These are phyloP conservation scores for Cryptotermes secundus DNA, from an alignment of 1,140 invertebrate species.

Conservation along the genomic window DNA sequence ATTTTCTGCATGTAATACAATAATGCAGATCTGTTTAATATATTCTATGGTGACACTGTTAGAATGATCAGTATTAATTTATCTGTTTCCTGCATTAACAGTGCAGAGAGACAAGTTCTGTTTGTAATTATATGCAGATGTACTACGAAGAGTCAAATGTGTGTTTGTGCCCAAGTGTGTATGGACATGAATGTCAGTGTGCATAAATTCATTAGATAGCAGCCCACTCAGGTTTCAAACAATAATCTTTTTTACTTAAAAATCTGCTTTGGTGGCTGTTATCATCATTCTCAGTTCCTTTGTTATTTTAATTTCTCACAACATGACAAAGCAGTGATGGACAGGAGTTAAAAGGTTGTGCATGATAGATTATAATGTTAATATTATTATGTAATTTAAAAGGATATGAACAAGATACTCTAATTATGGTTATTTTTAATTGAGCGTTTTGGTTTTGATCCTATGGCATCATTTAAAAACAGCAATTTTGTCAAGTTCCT, in stretches of 20 bases:
- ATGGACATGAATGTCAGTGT: not conserved
- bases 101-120: not conserved
- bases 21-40: not conserved
- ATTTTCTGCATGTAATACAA: slow-evolving; percentile 5
- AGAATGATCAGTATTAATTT: slow-evolving; percentile 10
- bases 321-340: slow-evolving; percentile 7
- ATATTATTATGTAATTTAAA: slow-evolving; percentile 12
- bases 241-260: not conserved
- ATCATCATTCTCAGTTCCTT: not conserved
- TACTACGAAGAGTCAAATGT: not conserved
- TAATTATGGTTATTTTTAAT: slow-evolving; percentile 16
- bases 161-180: not conserved
- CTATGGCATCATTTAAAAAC: not conserved
- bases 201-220: not conserved
- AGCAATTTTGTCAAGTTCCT: slow-evolving; percentile 22
- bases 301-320: not conserved
- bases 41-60: not conserved
- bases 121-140: not conserved
- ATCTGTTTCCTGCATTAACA: not conserved
- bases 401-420: not conserved
- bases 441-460: slow-evolving; percentile 6
- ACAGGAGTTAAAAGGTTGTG: slow-evolving; percentile 11
- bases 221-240: slow-evolving; percentile 10
- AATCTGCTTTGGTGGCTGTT: slow-evolving; percentile 17
- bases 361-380: not conserved